Conservation (phyloP, 2,113 vertebrate species). For the Empidonax traillii region DNA sequence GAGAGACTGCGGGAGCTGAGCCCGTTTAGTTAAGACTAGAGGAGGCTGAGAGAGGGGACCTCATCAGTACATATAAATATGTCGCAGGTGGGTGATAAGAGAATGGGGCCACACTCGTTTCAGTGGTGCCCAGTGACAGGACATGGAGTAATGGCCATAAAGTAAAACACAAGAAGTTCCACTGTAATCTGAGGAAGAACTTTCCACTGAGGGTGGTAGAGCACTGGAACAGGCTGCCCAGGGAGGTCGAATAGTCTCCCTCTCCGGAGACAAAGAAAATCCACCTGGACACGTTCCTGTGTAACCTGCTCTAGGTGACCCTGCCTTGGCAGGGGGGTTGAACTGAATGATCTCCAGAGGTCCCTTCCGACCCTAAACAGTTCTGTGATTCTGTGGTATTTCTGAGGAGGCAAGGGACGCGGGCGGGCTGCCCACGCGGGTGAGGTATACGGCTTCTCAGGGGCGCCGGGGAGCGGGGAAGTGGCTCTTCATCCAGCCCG, state of each 20-base stretch:
- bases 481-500: accelerated
- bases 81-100: background rate
- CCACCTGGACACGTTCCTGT: background rate
- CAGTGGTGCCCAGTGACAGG: background rate
- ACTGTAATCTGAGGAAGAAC: background rate
- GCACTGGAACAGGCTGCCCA: background rate
- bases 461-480: background rate
- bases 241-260: background rate
- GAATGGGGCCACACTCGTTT: background rate
- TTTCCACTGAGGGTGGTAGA: background rate
- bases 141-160: background rate
- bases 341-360: no score
- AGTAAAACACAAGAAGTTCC: background rate
- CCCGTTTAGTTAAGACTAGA: background rate
- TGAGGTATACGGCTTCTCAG: background rate
- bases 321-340: background rate
- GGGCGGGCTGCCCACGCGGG: background rate
- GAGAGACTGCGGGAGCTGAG: background rate
- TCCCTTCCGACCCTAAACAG: background rate
- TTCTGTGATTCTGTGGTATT: background rate
- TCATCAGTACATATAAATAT: background rate
- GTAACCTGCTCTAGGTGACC: background rate
- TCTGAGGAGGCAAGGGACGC: no score
- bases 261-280: background rate
- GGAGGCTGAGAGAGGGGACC: no score